Evolutionary conservation across 2,113 vertebrate genomes (phyloP), one percentile per base, ranked within the genome.

Genomic region (Rhadina sibilatrix): DNA sequence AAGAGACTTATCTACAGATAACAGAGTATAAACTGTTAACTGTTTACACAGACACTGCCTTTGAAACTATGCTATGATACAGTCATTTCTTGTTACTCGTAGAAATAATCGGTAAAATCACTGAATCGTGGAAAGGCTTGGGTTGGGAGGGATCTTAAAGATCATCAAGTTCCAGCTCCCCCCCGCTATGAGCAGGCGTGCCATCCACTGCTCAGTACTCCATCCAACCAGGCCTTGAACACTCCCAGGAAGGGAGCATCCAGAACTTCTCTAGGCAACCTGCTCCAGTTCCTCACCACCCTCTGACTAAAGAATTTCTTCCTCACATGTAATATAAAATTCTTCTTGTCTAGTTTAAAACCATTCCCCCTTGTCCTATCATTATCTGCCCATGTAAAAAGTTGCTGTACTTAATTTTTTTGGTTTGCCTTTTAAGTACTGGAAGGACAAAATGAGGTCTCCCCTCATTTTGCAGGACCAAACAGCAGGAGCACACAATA

Each of bases 151-250:
- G 22, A 42, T 47, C 11, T 57, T 50, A 64, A 80, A 42, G 25
- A 37, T 25, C 35, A 63, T 15, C 17, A 31, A 15, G 30, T 27
- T 56, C 50, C 42, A 71, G 1, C 9, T 63, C 2, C 4, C 7
- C 7, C 10, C 4, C 3, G 1, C 23, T 37, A 5, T 24, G 7
- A 18, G 10, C 28, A 59, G 33, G 12, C 1, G 1, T 66, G 23
- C 4, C 23, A 52, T 33, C 19, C 12, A 24, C 37, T 74, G 22
- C 44, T 65, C 44, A 38, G 19, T 50, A 19, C 19, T 66, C 44
- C 77, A 44, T n/a, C 7, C 28, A 82, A 1, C 23, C 12, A 17
- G 16, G 9, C 16, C 23, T 38, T 38, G 52, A 82, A 53, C 19
- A 30, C 5, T 53, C 10, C 9, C 46, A 53, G n/a, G 38, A 49